Conservation (phyloP, 2,888 invertebrate genomes). For the Thymelicus sylvestris region DNA sequence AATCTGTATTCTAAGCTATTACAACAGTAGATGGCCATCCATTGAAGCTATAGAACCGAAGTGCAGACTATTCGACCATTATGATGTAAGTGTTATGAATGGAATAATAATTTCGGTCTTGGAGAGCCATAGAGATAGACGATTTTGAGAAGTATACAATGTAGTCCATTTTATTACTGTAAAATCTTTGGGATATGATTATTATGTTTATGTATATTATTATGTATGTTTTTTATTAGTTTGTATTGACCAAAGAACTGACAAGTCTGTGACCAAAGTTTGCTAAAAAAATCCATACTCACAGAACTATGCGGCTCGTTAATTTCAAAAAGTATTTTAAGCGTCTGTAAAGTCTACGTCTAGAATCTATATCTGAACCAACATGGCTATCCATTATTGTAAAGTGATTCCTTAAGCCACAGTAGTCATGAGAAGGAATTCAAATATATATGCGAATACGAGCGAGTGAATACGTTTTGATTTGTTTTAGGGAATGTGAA, state of each 20-base stretch:
- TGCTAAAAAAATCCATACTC: too few species aligned
- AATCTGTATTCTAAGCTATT: conserved; percentile 29
- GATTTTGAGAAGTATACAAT: background rate
- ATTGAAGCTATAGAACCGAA: conserved; percentile 32
- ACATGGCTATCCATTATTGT: conserved; percentile 12
- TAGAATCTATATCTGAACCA: background rate
- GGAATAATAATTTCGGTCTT: conserved; percentile 7
- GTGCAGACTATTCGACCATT: conserved; percentile 20
- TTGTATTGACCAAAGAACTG: too few species aligned
- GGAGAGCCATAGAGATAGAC: conserved; percentile 2
- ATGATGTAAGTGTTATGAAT: conserved; percentile 19
- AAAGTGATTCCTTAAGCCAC: conserved; percentile 46
- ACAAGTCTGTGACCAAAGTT: too few species aligned
- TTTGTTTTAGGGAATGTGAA: conserved; percentile 57
- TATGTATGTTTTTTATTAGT: too few species aligned
- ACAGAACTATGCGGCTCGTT: too few species aligned
- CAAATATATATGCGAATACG: conserved; percentile 66
- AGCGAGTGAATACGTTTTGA: conserved; percentile 57
- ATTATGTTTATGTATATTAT: too few species aligned
- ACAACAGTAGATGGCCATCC: conserved; percentile 24
- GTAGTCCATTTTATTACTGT: background rate
- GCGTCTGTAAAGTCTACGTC: background rate
- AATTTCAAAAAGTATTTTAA: too few species aligned
- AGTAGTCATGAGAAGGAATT: conserved; percentile 59
- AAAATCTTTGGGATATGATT: too few species aligned